These are phyloP conservation scores for Crossocerus cetratus DNA, from an alignment of 2,888 invertebrate genomes.

Conservation along the genomic window DNA sequence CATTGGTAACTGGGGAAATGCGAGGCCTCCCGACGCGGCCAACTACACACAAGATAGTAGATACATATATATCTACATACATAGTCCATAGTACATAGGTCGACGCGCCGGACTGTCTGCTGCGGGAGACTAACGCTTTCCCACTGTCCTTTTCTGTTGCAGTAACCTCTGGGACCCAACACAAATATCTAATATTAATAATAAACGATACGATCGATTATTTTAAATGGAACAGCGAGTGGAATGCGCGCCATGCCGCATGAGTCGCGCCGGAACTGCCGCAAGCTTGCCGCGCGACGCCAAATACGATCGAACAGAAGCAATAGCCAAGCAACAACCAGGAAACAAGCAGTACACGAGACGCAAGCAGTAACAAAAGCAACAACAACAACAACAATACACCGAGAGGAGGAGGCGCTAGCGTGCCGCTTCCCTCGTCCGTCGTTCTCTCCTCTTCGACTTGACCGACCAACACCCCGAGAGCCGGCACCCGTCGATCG, in stretches of 20 bases:
- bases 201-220: slow-evolving; percentile 74
- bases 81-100: no score
- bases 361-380: slow-evolving; percentile 25
- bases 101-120: no score
- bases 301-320: slow-evolving; percentile 48
- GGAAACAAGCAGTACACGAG: slow-evolving; percentile 1
- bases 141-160: slow-evolving; percentile 67
- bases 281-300: slow-evolving; percentile 66
- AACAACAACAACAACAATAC: slow-evolving; percentile 47
- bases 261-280: slow-evolving; percentile 68
- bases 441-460: slow-evolving; percentile 66
- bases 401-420: slow-evolving; percentile 24
- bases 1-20: no score
- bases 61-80: no score
- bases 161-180: slow-evolving; percentile 75
- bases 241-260: slow-evolving; percentile 67
- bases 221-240: slow-evolving; percentile 71
- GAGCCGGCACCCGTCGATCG: no score
- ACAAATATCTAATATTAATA: slow-evolving; percentile 76
- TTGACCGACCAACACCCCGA: slow-evolving; percentile 24
- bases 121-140: slow-evolving; percentile 22
- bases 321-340: slow-evolving; percentile 7
- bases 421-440: slow-evolving; percentile 55
- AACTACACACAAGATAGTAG: no score
- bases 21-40: no score